These are phyloP conservation scores for Chrysomallon squamiferum DNA, from an alignment of 1,140 invertebrate genomes.

Conservation along the genomic window DNA sequence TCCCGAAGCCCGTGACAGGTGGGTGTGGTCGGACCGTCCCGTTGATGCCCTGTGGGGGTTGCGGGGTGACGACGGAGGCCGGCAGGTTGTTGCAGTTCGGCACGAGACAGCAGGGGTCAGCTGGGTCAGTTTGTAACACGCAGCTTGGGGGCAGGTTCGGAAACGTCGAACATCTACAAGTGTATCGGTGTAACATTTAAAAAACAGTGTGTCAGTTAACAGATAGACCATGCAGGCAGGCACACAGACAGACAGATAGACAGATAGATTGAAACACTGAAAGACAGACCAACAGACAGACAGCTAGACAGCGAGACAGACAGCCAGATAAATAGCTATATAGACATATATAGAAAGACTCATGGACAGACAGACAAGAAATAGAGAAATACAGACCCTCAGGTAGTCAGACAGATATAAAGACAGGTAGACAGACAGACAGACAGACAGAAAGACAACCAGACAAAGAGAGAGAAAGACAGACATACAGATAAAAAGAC, in stretches of 20 bases:
- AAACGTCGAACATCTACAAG: constrained; percentile 36
- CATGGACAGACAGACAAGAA: too few relatives aligned
- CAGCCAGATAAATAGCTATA: too few relatives aligned
- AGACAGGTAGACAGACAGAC: too few relatives aligned
- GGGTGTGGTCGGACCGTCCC: constrained; percentile 14
- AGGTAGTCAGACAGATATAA: too few relatives aligned
- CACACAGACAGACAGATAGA: too few relatives aligned
- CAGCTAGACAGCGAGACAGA: too few relatives aligned
- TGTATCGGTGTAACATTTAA: not conserved
- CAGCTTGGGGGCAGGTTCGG: constrained; percentile 29
- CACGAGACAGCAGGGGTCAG: constrained; percentile 36
- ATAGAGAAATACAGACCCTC: too few relatives aligned
- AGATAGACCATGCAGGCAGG: not conserved
- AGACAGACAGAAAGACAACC: too few relatives aligned
- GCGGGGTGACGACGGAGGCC: constrained; percentile 1
- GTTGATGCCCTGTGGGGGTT: not conserved
- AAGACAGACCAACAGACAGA: not conserved
- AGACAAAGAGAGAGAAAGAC: too few relatives aligned
- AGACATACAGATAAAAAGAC: too few relatives aligned
- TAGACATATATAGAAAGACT: too few relatives aligned
- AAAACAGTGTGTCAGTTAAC: not conserved
- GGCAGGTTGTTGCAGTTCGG: constrained; percentile 35
- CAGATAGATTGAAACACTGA: too few relatives aligned
- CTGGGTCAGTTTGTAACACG: constrained; percentile 23
- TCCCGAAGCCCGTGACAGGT: constrained; percentile 7